phyloP scores from a whole-genome alignment of 2,113 vertebrate genomes.

The Bos taurus region ARS-UCD2.0 NC_037356.1:36698501-36699000 shows the following conservation, averaged over 20 bases:
- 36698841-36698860: not conserved
- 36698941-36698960: not conserved
- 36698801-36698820: not conserved
- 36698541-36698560: not conserved
- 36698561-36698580: accelerated
- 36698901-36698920: not conserved
- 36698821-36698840: not conserved
- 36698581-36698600: not conserved
- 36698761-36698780: not conserved
- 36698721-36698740: not conserved
- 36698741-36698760: not conserved
- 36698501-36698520: not conserved
- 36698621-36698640: not conserved
- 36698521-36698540: not conserved
- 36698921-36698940: not conserved
- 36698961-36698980: not conserved
- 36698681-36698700: not conserved
- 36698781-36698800: not conserved
- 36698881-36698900: no score
- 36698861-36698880: not conserved
- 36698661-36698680: not conserved
- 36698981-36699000: not conserved
- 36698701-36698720: not conserved
- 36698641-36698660: not conserved
- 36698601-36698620: not conserved